phyloP scores from a whole-genome alignment of 1,140 invertebrate species.

The Sarcophaga bullata region DNA sequence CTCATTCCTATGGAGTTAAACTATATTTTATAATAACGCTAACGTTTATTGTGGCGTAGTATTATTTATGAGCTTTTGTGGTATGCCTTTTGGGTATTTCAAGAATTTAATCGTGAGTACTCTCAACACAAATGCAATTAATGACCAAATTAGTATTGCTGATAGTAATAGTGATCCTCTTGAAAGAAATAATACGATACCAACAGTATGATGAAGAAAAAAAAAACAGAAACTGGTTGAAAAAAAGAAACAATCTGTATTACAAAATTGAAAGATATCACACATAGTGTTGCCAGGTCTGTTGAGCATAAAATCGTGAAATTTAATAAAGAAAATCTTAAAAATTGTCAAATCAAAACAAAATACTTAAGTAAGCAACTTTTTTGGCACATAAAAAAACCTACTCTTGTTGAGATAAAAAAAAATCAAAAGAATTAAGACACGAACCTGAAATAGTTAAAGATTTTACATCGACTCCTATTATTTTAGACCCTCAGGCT shows the following conservation, averaged over 20 bases:
- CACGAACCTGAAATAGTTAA: too few species aligned
- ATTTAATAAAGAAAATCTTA: too few species aligned
- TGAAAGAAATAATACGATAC: conserved; percentile 48
- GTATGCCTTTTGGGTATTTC: conserved; percentile 64
- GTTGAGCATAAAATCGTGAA: too few species aligned
- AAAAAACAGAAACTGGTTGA: not conserved
- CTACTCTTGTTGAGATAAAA: too few species aligned
- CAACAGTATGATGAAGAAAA: not conserved
- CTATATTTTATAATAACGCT: conserved; percentile 44
- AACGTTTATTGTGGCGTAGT: conserved; percentile 55
- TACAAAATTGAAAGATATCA: conserved; percentile 12
- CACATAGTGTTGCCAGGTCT: not conserved
- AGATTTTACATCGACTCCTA: too few species aligned
- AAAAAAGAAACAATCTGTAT: conserved; percentile 43
- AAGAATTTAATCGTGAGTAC: conserved; percentile 54
- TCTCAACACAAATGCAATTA: conserved; percentile 56
- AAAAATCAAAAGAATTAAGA: too few species aligned
- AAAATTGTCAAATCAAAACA: too few species aligned
- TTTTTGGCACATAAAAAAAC: too few species aligned
- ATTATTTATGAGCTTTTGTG: conserved; percentile 64
- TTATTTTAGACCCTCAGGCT: too few species aligned
- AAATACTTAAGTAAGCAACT: too few species aligned
- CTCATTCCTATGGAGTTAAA: not conserved
- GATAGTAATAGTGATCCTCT: conserved; percentile 47
- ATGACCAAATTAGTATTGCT: conserved; percentile 63